A percentile compares a stretch with the other conserved stretches of the same genome.
Conservation (phyloP, 1,140 invertebrate species). For the Bombus fervidus region DNA sequence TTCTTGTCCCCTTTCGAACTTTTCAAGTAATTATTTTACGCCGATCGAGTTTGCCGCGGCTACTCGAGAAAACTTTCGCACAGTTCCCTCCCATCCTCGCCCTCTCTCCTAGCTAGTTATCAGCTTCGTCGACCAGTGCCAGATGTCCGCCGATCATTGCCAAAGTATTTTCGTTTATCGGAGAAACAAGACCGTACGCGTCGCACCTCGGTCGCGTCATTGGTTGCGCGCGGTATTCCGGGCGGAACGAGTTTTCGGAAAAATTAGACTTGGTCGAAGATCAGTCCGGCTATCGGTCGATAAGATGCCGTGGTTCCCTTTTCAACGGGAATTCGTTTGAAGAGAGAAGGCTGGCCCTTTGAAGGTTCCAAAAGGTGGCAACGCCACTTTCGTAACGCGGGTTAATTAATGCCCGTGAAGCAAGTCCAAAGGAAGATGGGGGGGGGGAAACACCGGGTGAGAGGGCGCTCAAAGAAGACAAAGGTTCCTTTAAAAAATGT, state of each 20-base stretch:
- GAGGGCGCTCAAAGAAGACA: neutral
- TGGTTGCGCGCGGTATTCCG: too few species aligned
- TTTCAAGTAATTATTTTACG: constrained; percentile 37
- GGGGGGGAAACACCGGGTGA: neutral
- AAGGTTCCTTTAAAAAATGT: constrained; percentile 14
- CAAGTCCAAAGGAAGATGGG: neutral
- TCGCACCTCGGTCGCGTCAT: too few species aligned
- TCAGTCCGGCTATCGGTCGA: neutral
- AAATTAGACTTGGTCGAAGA: neutral
- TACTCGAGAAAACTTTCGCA: neutral
- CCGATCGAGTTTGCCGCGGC: constrained; percentile 7
- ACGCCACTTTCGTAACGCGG: constrained; percentile 4
- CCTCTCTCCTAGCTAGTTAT: too few species aligned
- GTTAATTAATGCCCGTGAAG: constrained; percentile 27
- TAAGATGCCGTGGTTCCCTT: neutral
- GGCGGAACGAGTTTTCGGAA: neutral
- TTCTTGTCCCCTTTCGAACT: constrained; percentile 38
- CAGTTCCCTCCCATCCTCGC: too few species aligned
- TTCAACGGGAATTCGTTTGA: neutral
- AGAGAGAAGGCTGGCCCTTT: neutral
- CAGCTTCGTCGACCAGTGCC: too few species aligned
- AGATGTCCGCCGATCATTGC: too few species aligned
- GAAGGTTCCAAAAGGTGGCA: neutral
- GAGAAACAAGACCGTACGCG: neutral
- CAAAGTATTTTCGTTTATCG: neutral